These are phyloP conservation scores for Choristoneura fumiferana DNA, from an alignment of 1,140 invertebrate species.

Conservation along the genomic window DNA sequence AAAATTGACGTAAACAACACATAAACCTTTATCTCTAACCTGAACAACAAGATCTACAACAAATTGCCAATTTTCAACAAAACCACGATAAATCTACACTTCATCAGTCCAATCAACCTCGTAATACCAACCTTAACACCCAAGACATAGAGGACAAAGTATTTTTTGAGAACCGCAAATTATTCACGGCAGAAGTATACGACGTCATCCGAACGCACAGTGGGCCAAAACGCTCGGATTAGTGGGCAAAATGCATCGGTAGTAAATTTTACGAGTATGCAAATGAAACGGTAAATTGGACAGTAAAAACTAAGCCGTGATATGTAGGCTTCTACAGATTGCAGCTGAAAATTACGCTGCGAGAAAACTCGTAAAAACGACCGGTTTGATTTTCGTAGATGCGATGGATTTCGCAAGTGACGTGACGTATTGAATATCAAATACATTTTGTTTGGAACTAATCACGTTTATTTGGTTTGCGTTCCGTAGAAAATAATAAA, in stretches of 20 bases:
- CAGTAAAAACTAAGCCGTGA: conserved; percentile 58
- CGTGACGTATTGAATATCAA: too few relatives aligned
- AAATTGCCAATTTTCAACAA: conserved; percentile 18
- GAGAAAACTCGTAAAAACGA: neutral
- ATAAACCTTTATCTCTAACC: conserved; percentile 34
- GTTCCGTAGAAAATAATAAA: too few relatives aligned
- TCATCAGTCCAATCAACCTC: too few relatives aligned
- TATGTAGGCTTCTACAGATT: conserved; percentile 32
- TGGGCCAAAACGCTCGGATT: conserved; percentile 55
- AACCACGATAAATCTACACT: neutral
- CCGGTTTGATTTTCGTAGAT: neutral
- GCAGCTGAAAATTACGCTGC: conserved; percentile 1
- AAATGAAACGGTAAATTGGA: conserved; percentile 59
- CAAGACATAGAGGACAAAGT: neutral
- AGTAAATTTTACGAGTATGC: conserved; percentile 73
- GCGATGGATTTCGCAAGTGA: too few relatives aligned
- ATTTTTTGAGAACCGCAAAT: neutral
- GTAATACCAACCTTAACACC: neutral
- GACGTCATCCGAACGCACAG: conserved; percentile 30
- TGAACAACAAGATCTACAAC: conserved; percentile 31
- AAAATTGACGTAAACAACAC: conserved; percentile 30
- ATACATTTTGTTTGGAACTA: too few relatives aligned
- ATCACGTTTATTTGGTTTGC: too few relatives aligned
- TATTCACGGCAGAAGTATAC: neutral
- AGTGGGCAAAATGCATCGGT: conserved; percentile 62